These are phyloP conservation scores for Rhingia rostrata DNA, from an alignment of 2,888 invertebrate species.

Conservation along the genomic window DNA sequence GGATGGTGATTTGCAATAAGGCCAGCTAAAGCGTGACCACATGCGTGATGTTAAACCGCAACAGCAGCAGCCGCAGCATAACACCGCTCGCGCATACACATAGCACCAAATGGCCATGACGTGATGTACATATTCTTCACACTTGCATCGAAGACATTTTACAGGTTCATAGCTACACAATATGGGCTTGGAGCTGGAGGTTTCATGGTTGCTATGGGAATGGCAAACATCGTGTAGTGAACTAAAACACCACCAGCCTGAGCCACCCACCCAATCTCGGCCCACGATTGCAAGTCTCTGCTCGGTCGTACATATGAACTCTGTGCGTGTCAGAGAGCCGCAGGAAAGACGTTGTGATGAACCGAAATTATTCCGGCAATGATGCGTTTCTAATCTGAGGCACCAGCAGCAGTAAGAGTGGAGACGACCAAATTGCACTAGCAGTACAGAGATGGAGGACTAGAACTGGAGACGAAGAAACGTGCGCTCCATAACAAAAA, in stretches of 20 bases:
- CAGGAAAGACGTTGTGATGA: slow-evolving; percentile 59
- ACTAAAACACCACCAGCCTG: background rate
- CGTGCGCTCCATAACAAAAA: slow-evolving; percentile 66
- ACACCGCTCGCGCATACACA: slow-evolving; percentile 26
- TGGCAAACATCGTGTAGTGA: slow-evolving; percentile 45
- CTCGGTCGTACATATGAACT: slow-evolving; percentile 25
- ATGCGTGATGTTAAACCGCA: slow-evolving; percentile 68
- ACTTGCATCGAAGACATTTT: slow-evolving; percentile 54
- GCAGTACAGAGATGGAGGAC: background rate
- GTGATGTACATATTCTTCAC: slow-evolving; percentile 72
- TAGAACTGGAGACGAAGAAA: slow-evolving; percentile 25
- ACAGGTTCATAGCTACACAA: slow-evolving; percentile 56
- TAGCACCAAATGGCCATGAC: slow-evolving; percentile 55
- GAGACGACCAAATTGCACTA: slow-evolving; percentile 43
- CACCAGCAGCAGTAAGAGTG: slow-evolving; percentile 18
- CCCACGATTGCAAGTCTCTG: slow-evolving; percentile 53
- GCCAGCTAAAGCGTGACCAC: slow-evolving; percentile 67
- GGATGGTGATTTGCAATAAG: slow-evolving; percentile 54
- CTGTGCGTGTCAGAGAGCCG: slow-evolving; percentile 67
- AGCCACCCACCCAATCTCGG: slow-evolving; percentile 70
- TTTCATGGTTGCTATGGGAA: slow-evolving; percentile 49
- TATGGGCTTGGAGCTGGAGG: slow-evolving; percentile 18
- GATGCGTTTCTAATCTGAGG: slow-evolving; percentile 72
- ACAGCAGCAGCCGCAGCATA: background rate
- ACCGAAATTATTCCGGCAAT: slow-evolving; percentile 62